Conservation (phyloP, 2,888 invertebrate genomes). For the Malthinus seriepunctatus region DNA sequence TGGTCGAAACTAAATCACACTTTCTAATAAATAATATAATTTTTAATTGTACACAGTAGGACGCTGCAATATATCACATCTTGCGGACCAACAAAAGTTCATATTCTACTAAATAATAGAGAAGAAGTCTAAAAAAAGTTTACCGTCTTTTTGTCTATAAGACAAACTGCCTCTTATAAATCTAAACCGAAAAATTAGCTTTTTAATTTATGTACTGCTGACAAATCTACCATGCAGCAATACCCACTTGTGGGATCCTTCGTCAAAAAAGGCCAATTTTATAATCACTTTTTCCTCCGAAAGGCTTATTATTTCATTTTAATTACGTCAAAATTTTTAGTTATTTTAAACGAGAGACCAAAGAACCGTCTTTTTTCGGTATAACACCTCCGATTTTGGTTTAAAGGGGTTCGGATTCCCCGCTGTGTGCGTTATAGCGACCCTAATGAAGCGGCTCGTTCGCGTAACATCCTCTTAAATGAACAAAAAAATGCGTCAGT, state of each 20-base stretch:
- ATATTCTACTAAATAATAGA: slow-evolving; percentile 31
- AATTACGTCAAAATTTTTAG: slow-evolving; percentile 20
- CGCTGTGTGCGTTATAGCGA: slow-evolving; percentile 39
- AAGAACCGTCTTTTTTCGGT: background rate
- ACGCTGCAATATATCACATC: slow-evolving; percentile 37
- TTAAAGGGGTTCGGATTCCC: slow-evolving; percentile 33
- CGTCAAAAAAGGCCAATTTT: slow-evolving; percentile 12
- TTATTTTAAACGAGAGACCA: slow-evolving; percentile 5
- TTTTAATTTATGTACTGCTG: slow-evolving; percentile 38
- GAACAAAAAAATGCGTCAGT: slow-evolving; percentile 39
- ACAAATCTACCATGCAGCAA: slow-evolving; percentile 30
- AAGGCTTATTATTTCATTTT: slow-evolving; percentile 13
- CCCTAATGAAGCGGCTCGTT: slow-evolving; percentile 48
- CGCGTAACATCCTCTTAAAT: slow-evolving; percentile 46
- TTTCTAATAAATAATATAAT: slow-evolving; percentile 40
- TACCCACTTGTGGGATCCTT: background rate
- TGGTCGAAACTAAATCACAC: slow-evolving; percentile 28
- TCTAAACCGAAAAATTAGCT: slow-evolving; percentile 36
- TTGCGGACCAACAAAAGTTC: slow-evolving; percentile 23
- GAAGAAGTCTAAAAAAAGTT: slow-evolving; percentile 2
- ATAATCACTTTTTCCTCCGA: slow-evolving; percentile 8
- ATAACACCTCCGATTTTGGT: slow-evolving; percentile 26
- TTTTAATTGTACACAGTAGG: slow-evolving; percentile 41
- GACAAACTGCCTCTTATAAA: slow-evolving; percentile 40
- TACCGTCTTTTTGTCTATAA: slow-evolving; percentile 31